Conservation (phyloP, 2,888 invertebrate species). For the Cybosia mesomella region DNA sequence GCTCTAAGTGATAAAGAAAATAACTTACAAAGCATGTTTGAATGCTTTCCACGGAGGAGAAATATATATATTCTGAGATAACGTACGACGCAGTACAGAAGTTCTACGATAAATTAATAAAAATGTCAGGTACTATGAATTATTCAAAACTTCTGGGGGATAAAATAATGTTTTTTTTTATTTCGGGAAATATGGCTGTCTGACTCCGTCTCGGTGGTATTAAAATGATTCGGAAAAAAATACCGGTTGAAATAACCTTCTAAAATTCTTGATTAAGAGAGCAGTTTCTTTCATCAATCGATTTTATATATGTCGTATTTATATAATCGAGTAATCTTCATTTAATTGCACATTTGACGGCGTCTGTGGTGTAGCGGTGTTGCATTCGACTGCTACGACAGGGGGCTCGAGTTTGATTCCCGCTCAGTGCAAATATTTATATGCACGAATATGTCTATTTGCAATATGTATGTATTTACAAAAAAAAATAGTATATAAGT, state of each 20-base stretch:
- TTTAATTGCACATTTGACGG: no score
- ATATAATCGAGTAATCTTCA: background rate
- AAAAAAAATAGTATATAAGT: no score
- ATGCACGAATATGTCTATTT: no score
- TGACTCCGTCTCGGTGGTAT: background rate
- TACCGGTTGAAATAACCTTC: background rate
- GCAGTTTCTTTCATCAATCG: background rate
- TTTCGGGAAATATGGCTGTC: background rate
- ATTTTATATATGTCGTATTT: no score
- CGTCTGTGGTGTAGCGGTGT: no score
- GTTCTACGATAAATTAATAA: conserved; percentile 43
- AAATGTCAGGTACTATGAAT: conserved; percentile 32
- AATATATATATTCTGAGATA: conserved; percentile 29
- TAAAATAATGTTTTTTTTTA: background rate
- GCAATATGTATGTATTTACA: no score
- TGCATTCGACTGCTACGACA: no score
- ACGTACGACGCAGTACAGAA: conserved; percentile 34
- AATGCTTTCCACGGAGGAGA: conserved; percentile 10
- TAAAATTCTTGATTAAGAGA: background rate
- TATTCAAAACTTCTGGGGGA: conserved; percentile 18
- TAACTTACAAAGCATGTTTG: background rate
- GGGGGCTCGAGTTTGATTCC: no score
- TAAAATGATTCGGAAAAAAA: background rate
- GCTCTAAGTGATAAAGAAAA: background rate
- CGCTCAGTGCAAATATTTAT: no score